Base-by-base conservation (phyloP, 2,797 vertebrate genomes). In the Orientallactaga sibirica region DNA sequence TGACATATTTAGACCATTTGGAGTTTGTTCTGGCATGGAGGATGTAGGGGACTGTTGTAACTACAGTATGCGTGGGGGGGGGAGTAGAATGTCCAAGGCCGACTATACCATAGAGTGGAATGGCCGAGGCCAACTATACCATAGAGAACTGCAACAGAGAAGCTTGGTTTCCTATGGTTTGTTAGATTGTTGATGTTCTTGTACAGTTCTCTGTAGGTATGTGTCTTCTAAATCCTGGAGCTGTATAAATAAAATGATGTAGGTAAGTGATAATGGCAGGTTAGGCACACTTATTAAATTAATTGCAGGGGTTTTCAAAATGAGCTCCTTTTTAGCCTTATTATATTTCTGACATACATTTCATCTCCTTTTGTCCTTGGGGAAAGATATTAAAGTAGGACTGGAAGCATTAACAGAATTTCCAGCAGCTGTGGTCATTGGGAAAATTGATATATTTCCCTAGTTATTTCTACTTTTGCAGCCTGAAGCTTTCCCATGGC, bases 341-440 rank as follows among this genome's bases (percentile, higher is more conserved):
- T 98, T 98, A 98, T 96, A 97, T 98, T 98, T 96, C 95, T 98
- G 98, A 98, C 98, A 98, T 98, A 98, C 96, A 98, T 99, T 98
- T 99, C 97, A 98, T 98, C 98, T 99, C 98, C 98, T 98, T 98
- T 99, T 98, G 98, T 99, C 98, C 99, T 99, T 99, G 98, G 98
- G 98, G 98, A 98, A 98, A 98, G 98, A 97, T 97, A 81, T 97
- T 98, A 98, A 98, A 98, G 97, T 98, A 96, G 98, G 98, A 98
- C 98, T 98, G 98, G 98, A 99, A 98, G 98, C 97, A 97, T 97
- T 98, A 97, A 98, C 98, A 94, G 97, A 98, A 97, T 98, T 99
- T 98, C 99, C 98, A 99, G 98, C 99, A 98, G 98, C 98, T 98
- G 94, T 97, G 95, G 96, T 97, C 97, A 98, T 91, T 97, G 98